Evolutionary conservation across 2,888 invertebrate species (phyloP), one percentile per base, ranked within the genome.

Genomic region (Macrophya alboannulata): DNA sequence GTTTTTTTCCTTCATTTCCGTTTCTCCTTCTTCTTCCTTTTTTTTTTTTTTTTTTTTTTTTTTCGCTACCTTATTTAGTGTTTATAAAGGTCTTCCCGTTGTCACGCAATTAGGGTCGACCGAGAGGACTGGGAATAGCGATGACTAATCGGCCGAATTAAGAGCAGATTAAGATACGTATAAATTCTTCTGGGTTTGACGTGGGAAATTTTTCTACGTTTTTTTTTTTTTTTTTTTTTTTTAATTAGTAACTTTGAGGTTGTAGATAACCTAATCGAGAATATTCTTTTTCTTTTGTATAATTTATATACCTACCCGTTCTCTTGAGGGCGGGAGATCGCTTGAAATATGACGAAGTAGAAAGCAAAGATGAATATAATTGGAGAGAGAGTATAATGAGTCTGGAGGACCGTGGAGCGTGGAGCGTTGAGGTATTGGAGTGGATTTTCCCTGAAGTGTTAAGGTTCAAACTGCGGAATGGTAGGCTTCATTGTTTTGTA

Each of bases 401-500:
- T 51, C 48, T 51, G 51, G 31, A 77, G 48, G 0, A 37, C 10
- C 37, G 31, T 51, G 31, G 55, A 55, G 45, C 74, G 43, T 37
- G 40, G n/a, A 55, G 45, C 74, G 43, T 37, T 15, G n/a, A 55
- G 77, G 17, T 37, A 77, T 77, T 51, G 77, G 25, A 37, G 48
- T 15, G 55, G 25, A 55, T 77, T 77, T 1, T 55, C 15, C n/a
- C 43, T 10, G 37, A 37, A 51, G 55, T 51, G 77, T 8, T 55
- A 55, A 55, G 31, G 77, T 77, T 77, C 31, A 77, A 77, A 77
- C 51, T 77, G 77, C 48, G 77, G 77, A 77, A 77, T 55, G 55
- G 77, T 31, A 37, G 40, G 40, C 77, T 74, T 55, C 55, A 51
- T 55, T 77, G 48, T 55, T 55, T 77, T 77, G 55, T 77, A 25